Percentiles rank a stretch among this genome's conserved stretches.
phyloP scores from a whole-genome alignment of 2,797 vertebrate species.

The Threskiornis aethiopicus region DNA sequence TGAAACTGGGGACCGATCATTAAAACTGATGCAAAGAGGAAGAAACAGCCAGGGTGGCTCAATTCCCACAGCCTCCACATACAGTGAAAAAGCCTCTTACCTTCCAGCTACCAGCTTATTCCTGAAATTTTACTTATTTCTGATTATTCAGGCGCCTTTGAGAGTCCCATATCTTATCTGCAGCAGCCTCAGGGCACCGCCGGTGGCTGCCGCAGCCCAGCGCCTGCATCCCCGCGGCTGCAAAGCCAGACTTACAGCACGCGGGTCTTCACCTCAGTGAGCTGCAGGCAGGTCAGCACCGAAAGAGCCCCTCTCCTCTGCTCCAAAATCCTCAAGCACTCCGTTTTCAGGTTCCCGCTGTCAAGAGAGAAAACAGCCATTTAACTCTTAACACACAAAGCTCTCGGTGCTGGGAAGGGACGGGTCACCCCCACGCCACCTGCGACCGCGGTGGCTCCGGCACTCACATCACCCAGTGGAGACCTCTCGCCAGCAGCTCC shows the following conservation, averaged over 20 bases:
- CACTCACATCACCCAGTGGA: slow-evolving; percentile 87
- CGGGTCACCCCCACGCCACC: accelerated
- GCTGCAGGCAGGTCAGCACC: slow-evolving; percentile 27
- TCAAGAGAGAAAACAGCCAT: neutral
- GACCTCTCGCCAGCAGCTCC: slow-evolving; percentile 84
- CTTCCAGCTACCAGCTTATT: neutral
- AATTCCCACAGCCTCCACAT: neutral
- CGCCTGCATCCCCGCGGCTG: accelerated
- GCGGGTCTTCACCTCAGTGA: neutral
- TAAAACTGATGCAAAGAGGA: neutral
- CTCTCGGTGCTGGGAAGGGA: neutral
- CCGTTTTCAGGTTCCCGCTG: slow-evolving; percentile 40
- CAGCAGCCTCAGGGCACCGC: neutral
- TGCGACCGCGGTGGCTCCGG: accelerated
- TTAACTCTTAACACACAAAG: neutral
- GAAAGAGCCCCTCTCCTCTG: slow-evolving; percentile 38
- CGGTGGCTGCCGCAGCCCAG: neutral
- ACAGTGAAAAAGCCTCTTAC: neutral
- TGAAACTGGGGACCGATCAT: neutral
- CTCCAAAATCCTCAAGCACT: slow-evolving; percentile 49
- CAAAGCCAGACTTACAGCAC: slow-evolving; percentile 24
- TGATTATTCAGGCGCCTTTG: neutral
- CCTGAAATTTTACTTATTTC: neutral
- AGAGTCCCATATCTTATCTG: neutral
- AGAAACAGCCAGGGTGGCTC: neutral